Evolutionary conservation across 2,888 invertebrate species (phyloP), one percentile per base, ranked within the genome.

Genomic region (Ischnus inquisitorius): DNA sequence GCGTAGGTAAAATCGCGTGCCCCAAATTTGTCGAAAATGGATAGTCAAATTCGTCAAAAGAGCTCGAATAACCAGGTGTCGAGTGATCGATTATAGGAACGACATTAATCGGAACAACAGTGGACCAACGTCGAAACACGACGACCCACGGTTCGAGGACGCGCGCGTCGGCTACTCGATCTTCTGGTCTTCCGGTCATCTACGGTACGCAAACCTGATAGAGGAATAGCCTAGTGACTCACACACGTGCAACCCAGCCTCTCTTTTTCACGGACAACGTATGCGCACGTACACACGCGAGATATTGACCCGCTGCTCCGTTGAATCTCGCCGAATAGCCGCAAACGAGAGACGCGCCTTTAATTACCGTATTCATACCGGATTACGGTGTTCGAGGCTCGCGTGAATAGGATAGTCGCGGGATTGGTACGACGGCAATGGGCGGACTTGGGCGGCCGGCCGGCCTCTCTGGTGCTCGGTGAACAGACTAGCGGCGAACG

Each of bases 311-410:
- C 72, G 62, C 80, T 83, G 74, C 74, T 84, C 22, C 78, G 78
- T 48, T 71, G 78, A 81, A 69, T 84, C 84, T 77, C 76, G 75
- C 69, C 86, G 72, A 86, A 84, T 84, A 69, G 84, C 85, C 88
- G 84, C 86, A 89, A 87, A 86, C 84, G 82, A 84, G 79, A 83
- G 86, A 87, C 87, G 83, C 75, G 85, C 86, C 88, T 87, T 89
- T 90, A 89, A 90, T 90, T 90, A 89, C 89, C 89, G 89, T 87
- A 90, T 90, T 90, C 90, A 90, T 88, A 88, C 88, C 84, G 90
- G 88, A 90, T 90, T 90, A 90, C 89, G 84, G 83, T 86, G 83
- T 84, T 84, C 85, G 84, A 87, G 87, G 87, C 88, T 88, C 72
- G 78, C 83, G 85, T 83, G 83, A 83, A 85, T 83, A 83, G 83